Evolutionary conservation across 2,888 invertebrate genomes (phyloP).

Genomic region (Lasiommata megera): DNA sequence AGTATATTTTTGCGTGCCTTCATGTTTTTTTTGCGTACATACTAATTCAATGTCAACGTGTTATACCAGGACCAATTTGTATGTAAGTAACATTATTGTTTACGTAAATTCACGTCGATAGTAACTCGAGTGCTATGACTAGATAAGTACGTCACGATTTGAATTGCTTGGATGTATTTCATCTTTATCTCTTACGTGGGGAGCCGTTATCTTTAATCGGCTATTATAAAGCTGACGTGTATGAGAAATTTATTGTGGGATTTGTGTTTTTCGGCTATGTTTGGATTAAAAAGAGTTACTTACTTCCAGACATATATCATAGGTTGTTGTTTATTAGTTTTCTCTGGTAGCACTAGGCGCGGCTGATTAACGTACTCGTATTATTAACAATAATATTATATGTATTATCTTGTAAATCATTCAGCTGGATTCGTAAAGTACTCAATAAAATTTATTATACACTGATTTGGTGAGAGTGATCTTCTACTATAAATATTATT

Average conservation of each 20-base stretch:
- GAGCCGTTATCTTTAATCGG: slow-evolving; percentile 17
- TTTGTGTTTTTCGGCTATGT: slow-evolving; percentile 1
- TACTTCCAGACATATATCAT: neutral
- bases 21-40: too few species aligned
- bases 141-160: slow-evolving; percentile 17
- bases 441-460: too few species aligned
- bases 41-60: too few species aligned
- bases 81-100: neutral
- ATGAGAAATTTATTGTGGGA: neutral
- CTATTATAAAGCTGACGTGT: slow-evolving; percentile 19
- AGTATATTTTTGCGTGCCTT: too few species aligned
- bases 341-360: too few species aligned
- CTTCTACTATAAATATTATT: neutral
- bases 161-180: slow-evolving; percentile 8
- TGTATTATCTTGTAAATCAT: too few species aligned
- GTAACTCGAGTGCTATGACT: neutral
- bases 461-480: too few species aligned
- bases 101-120: slow-evolving; percentile 1
- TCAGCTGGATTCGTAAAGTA: too few species aligned
- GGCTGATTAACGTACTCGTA: too few species aligned
- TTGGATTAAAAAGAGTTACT: neutral
- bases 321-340: neutral
- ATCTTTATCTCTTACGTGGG: slow-evolving; percentile 14
- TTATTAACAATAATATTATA: too few species aligned
- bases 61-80: too few species aligned